A percentile compares a stretch with the other conserved stretches of the same genome.
phyloP scores from a whole-genome alignment of 1,140 invertebrate genomes.

The Plutomurus gul region DNA sequence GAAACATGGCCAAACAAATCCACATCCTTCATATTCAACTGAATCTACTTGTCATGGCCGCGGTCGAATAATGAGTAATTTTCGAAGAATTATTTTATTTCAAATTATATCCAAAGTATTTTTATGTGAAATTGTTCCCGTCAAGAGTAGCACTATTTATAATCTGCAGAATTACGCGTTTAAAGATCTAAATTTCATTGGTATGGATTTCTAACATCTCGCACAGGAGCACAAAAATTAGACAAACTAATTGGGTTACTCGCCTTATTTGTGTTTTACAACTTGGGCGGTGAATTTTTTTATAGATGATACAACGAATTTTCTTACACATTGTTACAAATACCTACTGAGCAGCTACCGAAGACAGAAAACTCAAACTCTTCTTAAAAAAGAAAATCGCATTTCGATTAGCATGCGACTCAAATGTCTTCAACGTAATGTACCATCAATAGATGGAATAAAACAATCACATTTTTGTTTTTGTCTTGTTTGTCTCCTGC shows the following conservation, averaged over 20 bases:
- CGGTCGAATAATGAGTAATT: not conserved
- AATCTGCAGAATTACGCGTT: not conserved
- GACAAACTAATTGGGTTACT: too few species aligned
- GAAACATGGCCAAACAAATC: not conserved
- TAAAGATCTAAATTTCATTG: not conserved
- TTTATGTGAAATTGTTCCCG: too few species aligned
- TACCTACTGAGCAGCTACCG: not conserved
- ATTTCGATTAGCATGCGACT: too few species aligned
- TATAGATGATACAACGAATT: not conserved
- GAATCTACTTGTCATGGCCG: not conserved
- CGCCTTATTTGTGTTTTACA: too few species aligned
- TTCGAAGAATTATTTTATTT: not conserved
- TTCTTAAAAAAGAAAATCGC: not conserved
- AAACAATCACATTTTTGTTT: too few species aligned
- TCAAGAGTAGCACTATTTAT: too few species aligned
- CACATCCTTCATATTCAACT: not conserved
- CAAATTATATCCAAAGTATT: not conserved
- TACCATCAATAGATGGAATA: too few species aligned
- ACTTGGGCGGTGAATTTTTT: not conserved
- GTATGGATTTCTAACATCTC: too few species aligned
- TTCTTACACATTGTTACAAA: slow-evolving; percentile 3
- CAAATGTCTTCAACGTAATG: too few species aligned
- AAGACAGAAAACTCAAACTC: not conserved
- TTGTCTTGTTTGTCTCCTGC: too few species aligned
- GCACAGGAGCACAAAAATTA: too few species aligned